Percentiles rank a stretch among this genome's conserved stretches.
Conservation (phyloP, 1,140 invertebrate species). For the Heliconius himera region DNA sequence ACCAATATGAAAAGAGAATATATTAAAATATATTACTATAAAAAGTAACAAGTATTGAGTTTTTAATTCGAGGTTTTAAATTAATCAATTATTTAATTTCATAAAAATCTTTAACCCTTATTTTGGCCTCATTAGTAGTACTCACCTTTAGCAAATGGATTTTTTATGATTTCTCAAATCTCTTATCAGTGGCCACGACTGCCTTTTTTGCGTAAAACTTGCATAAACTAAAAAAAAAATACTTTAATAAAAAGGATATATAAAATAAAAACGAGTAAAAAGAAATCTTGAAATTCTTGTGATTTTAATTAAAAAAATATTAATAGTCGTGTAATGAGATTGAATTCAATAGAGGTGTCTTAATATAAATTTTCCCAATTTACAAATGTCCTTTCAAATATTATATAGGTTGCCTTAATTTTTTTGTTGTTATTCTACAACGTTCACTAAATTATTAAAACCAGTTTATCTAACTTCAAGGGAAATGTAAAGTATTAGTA, state of each 20-base stretch:
- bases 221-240: background rate
- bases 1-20: too few relatives aligned
- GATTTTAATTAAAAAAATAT: background rate
- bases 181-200: background rate
- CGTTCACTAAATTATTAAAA: too few relatives aligned
- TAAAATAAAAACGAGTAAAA: background rate
- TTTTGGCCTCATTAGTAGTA: background rate
- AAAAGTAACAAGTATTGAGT: background rate
- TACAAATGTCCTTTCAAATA: background rate
- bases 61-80: background rate
- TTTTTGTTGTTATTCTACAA: too few relatives aligned
- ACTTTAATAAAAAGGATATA: background rate
- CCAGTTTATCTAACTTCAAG: too few relatives aligned
- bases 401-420: too few relatives aligned
- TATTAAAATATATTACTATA: too few relatives aligned
- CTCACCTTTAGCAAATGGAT: background rate
- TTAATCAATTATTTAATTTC: background rate
- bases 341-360: background rate
- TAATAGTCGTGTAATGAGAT: background rate
- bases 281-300: background rate
- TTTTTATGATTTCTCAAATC: background rate
- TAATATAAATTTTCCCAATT: background rate
- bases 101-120: background rate
- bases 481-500: too few relatives aligned
- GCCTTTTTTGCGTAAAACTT: background rate